These are phyloP conservation scores for Loxodonta africana DNA, from an alignment of 2,113 vertebrate species.

Conservation along the genomic window DNA sequence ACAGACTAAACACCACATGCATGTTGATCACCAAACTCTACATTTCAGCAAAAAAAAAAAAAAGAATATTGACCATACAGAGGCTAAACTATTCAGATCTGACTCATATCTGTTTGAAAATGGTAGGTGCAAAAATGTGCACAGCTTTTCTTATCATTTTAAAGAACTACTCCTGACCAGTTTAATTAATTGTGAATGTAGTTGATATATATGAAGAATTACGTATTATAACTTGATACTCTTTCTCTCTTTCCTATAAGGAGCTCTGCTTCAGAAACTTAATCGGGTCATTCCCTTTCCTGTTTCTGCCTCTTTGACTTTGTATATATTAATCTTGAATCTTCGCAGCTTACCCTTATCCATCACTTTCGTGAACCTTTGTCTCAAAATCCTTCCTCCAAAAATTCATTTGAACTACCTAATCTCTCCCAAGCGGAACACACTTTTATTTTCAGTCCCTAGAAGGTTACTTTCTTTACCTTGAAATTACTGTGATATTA, in stretches of 20 bases:
- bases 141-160: neutral
- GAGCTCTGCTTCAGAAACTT: neutral
- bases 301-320: neutral
- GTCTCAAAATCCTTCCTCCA: neutral
- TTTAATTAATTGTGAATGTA: neutral
- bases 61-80: neutral
- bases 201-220: neutral
- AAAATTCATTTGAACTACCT: neutral
- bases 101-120: neutral
- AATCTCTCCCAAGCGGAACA: neutral
- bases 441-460: neutral
- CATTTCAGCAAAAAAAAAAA: neutral
- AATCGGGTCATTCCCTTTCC: neutral
- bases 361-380: neutral
- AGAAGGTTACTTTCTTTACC: neutral
- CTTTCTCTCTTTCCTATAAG: neutral
- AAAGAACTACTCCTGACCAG: neutral
- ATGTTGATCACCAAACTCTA: too few relatives aligned
- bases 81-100: neutral
- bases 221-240: neutral
- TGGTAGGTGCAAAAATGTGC: neutral
- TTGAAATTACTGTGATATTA: neutral
- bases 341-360: neutral
- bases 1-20: neutral
- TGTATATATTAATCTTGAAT: neutral